Evolutionary conservation across 2,888 invertebrate genomes (phyloP), one percentile per base, ranked within the genome.

Genomic region (Mesopsocus fuscifrons): DNA sequence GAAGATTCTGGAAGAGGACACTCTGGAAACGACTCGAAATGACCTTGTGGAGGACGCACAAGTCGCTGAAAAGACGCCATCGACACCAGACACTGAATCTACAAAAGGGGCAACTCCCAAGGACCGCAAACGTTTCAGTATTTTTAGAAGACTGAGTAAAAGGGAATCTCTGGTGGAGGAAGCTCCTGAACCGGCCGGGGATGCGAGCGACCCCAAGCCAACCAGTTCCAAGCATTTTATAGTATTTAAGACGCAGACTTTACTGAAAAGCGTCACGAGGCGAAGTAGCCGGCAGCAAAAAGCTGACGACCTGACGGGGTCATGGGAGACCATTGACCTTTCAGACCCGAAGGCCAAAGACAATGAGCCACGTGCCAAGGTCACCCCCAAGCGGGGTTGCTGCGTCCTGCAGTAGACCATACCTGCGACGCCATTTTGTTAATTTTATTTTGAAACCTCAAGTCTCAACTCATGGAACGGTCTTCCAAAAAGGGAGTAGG

Each of bases 291-390:
- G 3, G 5, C 20, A 15, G 6, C 17, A n/a, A 3, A 38, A 20
- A 9, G 38, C n/a, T 3, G 21, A 38, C 13, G 38, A 38, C 5
- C 20, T 21, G 18, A 18, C 21, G 20, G 20, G 20, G 4, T 18
- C 17, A 13, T 38, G 38, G 38, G 38, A 38, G 11, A 38, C 38
- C 4, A 38, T 38, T 17, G 38, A 38, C 6, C 20, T 38, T 16
- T 17, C 20, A 6, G 38, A 38, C 21, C 3, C 16, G 6, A 38
- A 20, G 21, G n/a, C 17, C 13, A 38, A 38, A 21, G 33, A 33
- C 6, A 9, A 4, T 4, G 33, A 33, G n/a, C 26, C 26, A 26
- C 8, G 8, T 26, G 26, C 11, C 26, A 11, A 26, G 11, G 26
- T 9, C 11, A 26, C 26, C 26, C 26, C 6, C 26, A 26, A 11